Evolutionary conservation across 2,888 invertebrate species (phyloP), one percentile per base, ranked within the genome.

Genomic region (Caenorhabditis sp.): DNA sequence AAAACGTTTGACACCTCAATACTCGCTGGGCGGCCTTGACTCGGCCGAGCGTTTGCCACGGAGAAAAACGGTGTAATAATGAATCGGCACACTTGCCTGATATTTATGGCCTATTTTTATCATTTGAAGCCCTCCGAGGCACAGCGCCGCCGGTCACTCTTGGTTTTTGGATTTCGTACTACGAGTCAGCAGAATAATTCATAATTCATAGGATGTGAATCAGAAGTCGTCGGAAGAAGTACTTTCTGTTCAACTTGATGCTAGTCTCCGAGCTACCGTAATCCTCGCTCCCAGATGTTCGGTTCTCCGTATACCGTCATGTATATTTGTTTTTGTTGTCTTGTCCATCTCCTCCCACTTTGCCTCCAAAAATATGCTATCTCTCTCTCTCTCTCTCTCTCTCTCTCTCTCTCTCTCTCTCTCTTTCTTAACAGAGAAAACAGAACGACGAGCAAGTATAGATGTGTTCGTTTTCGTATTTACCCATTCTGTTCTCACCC

Each of bases 81-180:
- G 39, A 58, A 58, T 65, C 56, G 56, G n/a, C 11, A 52, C 68
- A 68, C 52, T 68, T 52, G 39, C 26, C 66, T 68, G 66, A 58
- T 68, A 68, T 68, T 68, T 68, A 68, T 68, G 68, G 58, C 50
- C 32, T 50, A 50, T 35, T 56, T 66, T 66, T 50, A 58, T 66
- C 66, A 65, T 65, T 65, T 24, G 65, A 39, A 61, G 15, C 26
- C 7, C 24, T 35, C n/a, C n/a, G 35, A n/a, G 20, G 32, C 24
- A 41, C 35, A 9, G 4, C 4, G 2, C 35, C 35, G 35, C 35
- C 22, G 32, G 9, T 15, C 11, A 22, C 20, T 46, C n/a, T n/a
- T n/a, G n/a, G n/a, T 48, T 37, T 15, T n/a, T 30, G 20, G 27
- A 17, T 15, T 46, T 46, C 45, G 59, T 59, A 61, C 37, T 37